Evolutionary conservation across 2,888 invertebrate species (phyloP).

Genomic region (Invenusta paracnida): DNA sequence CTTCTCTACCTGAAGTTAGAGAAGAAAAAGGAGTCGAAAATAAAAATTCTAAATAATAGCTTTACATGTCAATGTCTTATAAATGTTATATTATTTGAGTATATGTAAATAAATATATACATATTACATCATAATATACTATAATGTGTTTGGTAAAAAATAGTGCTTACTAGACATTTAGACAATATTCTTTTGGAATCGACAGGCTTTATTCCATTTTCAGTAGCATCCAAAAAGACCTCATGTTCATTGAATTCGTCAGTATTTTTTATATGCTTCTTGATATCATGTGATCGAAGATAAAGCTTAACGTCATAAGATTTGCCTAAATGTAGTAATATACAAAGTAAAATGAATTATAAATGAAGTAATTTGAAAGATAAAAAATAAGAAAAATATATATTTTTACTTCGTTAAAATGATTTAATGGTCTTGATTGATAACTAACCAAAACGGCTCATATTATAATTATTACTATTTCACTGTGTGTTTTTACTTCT

Average conservation of each 20-base stretch:
- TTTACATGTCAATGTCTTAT: not conserved
- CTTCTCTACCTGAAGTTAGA: not conserved
- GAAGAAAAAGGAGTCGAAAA: not conserved
- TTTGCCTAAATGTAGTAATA: not conserved
- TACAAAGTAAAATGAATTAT: not conserved
- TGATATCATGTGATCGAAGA: not conserved
- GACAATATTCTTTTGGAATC: not conserved
- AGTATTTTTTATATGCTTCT: not conserved
- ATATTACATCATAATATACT: no score
- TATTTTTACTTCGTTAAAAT: no score
- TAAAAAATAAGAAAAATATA: no score
- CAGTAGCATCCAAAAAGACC: not conserved
- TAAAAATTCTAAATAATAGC: not conserved
- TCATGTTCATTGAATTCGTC: not conserved
- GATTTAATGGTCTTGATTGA: no score
- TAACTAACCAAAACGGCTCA: no score
- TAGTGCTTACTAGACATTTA: not conserved
- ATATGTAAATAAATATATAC: not conserved
- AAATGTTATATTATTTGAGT: not conserved
- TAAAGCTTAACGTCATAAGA: not conserved
- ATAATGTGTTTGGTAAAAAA: no score
- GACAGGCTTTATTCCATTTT: not conserved
- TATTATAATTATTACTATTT: no score
- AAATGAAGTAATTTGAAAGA: no score
- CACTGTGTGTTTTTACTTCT: no score